Percentiles rank a stretch among this genome's conserved stretches.
Evolutionary conservation across 1,140 invertebrate genomes (phyloP).

Genomic region (Drosophila ficusphila): DNA sequence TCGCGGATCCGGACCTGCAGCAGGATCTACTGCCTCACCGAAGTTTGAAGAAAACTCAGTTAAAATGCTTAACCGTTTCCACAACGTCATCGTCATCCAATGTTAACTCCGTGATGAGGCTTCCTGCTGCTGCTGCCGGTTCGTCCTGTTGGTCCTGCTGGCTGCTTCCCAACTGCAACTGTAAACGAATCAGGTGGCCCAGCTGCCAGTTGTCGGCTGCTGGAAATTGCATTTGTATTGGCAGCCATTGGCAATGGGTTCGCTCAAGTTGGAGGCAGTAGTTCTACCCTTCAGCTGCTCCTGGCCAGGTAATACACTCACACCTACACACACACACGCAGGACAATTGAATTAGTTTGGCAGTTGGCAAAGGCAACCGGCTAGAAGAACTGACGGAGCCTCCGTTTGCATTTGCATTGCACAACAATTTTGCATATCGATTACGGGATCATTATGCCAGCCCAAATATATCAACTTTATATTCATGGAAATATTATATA

Average conservation of each 20-base stretch:
- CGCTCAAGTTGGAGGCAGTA: constrained; percentile 28
- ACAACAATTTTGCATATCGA: constrained; percentile 48
- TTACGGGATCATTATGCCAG: constrained; percentile 51
- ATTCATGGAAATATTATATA: constrained; percentile 32
- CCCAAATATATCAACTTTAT: constrained; percentile 46
- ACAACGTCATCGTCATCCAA: constrained; percentile 58
- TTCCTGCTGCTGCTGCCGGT: constrained; percentile 11
- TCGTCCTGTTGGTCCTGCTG: constrained; percentile 1
- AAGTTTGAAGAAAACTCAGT: constrained; percentile 72
- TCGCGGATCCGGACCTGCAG: constrained; percentile 19
- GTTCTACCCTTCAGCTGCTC: constrained; percentile 1
- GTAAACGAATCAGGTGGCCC: constrained; percentile 78
- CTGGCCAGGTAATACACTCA: constrained; percentile 47
- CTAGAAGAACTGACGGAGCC: constrained; percentile 13
- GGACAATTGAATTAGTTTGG: constrained; percentile 81
- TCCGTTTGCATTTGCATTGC: constrained; percentile 17
- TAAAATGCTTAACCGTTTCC: constrained; percentile 77
- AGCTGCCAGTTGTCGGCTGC: constrained; percentile 72
- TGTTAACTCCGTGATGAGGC: constrained; percentile 51
- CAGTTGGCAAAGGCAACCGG: constrained; percentile 57
- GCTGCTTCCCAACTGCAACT: constrained; percentile 23
- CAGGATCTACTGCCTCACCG: constrained; percentile 27
- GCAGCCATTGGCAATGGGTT: constrained; percentile 69
- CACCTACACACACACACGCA: constrained; percentile 27
- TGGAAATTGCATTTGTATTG: constrained; percentile 83